phyloP scores from a whole-genome alignment of 35 echinoderm and acorn worm genomes.

The Anneissia japonica region DNA sequence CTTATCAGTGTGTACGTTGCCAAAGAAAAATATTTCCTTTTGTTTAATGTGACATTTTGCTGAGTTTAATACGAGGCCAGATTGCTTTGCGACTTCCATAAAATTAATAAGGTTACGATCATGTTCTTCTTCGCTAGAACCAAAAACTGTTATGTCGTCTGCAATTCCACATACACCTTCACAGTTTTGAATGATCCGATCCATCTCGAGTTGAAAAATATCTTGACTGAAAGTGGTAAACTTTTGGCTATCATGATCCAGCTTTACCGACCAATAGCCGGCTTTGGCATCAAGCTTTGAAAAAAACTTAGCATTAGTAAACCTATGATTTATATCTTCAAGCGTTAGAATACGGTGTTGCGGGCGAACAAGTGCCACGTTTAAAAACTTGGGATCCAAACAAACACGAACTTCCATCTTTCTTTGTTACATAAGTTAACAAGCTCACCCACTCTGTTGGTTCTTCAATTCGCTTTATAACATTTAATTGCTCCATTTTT shows the following conservation, averaged over 20 bases:
- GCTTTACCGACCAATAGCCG: slow-evolving; percentile 54
- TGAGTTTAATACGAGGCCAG: neutral
- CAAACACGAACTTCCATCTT: slow-evolving; percentile 15
- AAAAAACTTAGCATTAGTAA: slow-evolving; percentile 25
- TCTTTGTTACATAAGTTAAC: slow-evolving; percentile 34
- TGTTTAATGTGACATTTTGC: neutral
- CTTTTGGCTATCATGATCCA: slow-evolving; percentile 25
- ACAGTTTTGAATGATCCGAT: no score
- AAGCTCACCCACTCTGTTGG: slow-evolving; percentile 54
- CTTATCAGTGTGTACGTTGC: neutral
- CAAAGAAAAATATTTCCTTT: slow-evolving; percentile 15
- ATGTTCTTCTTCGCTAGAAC: no score
- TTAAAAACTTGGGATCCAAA: slow-evolving; percentile 13
- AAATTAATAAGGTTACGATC: no score
- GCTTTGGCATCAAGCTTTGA: slow-evolving; percentile 46
- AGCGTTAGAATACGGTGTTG: neutral
- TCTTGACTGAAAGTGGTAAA: slow-evolving; percentile 52
- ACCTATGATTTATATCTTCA: neutral
- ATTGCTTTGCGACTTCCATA: neutral
- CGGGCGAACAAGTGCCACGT: neutral
- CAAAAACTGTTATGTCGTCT: neutral
- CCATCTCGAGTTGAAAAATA: no score
- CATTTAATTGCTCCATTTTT: slow-evolving; percentile 7
- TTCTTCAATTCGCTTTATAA: slow-evolving; percentile 25
- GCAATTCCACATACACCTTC: no score